A percentile compares a stretch with the other conserved stretches of the same genome.
Conservation (phyloP, 2,113 vertebrate species). For the Equus quagga region DNA sequence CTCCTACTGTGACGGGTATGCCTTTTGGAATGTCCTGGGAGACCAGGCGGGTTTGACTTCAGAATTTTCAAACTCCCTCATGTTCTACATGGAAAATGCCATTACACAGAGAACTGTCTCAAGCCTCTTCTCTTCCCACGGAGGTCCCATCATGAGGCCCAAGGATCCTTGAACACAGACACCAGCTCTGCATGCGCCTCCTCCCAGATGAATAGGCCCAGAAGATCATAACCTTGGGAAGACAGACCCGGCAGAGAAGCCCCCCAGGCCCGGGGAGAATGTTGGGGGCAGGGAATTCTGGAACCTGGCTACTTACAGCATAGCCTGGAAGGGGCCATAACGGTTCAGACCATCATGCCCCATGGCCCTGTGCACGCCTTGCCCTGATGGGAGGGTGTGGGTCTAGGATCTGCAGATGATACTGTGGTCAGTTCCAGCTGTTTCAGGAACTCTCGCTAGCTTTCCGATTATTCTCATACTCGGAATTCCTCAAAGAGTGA, state of each 20-base stretch:
- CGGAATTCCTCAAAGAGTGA: not conserved
- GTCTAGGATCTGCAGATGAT: fast-evolving
- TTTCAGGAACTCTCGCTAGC: not conserved
- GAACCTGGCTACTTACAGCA: not conserved
- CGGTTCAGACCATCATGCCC: fast-evolving
- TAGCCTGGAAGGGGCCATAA: fast-evolving
- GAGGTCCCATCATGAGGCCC: not conserved
- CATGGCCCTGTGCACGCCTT: not conserved
- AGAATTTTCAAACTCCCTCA: not conserved
- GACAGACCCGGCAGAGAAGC: not conserved
- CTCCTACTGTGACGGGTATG: not conserved
- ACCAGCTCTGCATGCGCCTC: fast-evolving
- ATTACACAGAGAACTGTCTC: not conserved
- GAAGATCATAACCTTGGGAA: not conserved
- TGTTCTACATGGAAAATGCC: not conserved
- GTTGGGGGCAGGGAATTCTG: not conserved
- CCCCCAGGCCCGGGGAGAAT: not conserved
- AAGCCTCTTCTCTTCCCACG: not conserved
- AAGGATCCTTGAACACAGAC: not conserved
- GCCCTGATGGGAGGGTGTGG: not conserved
- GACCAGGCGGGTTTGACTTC: not conserved
- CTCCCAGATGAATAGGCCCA: too few species aligned
- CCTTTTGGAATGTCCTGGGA: not conserved
- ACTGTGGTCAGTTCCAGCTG: not conserved
- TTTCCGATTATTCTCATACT: not conserved